Percentiles rank a stretch among this genome's conserved stretches.
Conservation (phyloP, 2,797 vertebrate genomes). For the Halcyon badia region DNA sequence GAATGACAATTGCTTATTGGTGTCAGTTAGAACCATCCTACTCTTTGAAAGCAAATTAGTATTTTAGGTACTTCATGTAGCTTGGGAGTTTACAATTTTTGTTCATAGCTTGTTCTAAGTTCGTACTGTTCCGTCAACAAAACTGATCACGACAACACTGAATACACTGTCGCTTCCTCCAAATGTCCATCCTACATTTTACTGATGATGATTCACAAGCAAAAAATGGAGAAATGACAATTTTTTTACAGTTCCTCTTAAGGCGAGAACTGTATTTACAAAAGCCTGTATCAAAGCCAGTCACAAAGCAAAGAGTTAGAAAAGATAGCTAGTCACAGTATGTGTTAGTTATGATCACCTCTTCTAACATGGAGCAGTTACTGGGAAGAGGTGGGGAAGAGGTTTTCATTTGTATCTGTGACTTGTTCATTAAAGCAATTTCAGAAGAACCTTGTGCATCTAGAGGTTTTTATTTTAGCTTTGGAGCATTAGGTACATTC, state of each 20-base stretch:
- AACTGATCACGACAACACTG: not conserved
- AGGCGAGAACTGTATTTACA: not conserved
- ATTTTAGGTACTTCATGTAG: not conserved
- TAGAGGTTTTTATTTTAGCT: not conserved
- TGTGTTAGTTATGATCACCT: not conserved
- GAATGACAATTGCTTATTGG: not conserved
- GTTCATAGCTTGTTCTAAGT: not conserved
- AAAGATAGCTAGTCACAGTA: not conserved
- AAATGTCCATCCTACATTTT: not conserved
- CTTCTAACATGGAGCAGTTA: not conserved
- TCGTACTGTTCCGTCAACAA: not conserved
- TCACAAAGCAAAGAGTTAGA: not conserved
- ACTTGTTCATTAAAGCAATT: not conserved
- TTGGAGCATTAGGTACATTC: not conserved
- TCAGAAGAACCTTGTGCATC: not conserved
- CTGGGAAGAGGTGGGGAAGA: not conserved
- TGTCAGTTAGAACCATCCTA: not conserved
- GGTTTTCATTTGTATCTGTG: not conserved
- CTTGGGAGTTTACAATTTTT: not conserved
- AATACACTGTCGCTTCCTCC: not conserved
- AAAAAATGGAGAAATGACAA: not conserved
- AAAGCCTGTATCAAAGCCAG: not conserved
- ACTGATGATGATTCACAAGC: not conserved
- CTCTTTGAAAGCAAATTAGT: not conserved
- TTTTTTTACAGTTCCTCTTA: not conserved